Evolutionary conservation across 2,888 invertebrate species (phyloP), one percentile per base, ranked within the genome.

Genomic region (Tridacna gigas): DNA sequence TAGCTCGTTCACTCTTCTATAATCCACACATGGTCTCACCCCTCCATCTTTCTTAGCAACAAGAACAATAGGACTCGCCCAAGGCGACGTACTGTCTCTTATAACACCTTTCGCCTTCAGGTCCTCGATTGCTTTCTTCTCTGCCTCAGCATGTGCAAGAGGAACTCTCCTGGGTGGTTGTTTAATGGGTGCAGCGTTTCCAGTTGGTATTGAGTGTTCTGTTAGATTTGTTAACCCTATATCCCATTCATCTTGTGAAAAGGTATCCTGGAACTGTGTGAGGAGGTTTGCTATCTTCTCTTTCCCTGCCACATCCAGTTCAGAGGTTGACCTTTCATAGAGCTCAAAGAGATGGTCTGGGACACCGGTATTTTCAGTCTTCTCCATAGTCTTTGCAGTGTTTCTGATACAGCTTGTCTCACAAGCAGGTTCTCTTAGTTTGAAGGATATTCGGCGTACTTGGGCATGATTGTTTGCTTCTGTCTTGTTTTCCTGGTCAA

Each of bases 81-180:
- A 82, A 63, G 82, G 79, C n/a, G 74, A 74, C 45, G 66, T 78
- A 60, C 69, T 69, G 1, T 82, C 65, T 47, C 75, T 66, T 74
- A 71, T 71, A 11, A 71, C 71, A 13, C 71, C 71, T 37, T 47
- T 47, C 11, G 45, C 71, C 22, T 47, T 25, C 74, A 82, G 37
- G n/a, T 82, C 74, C n/a, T 79, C 66, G 20, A 82, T 77, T 47
- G 82, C 77, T 28, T 37, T 56, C 56, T 77, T 73, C 47, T 74
- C 77, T 25, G 61, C 74, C 15, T 48, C 47, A 18, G 56, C 45
- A 60, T 45, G 51, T 13, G 82, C 78, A 28, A 74, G 0, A 12
- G 77, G 82, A 15, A 78, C 74, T 51, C 74, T 61, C 47, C 78
- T 74, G 18, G 74, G 73, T 9, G 25, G 65, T 47, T 78, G 82